Evolutionary conservation across 1,140 invertebrate species (phyloP).

Genomic region (Melipona quadrifasciata): DNA sequence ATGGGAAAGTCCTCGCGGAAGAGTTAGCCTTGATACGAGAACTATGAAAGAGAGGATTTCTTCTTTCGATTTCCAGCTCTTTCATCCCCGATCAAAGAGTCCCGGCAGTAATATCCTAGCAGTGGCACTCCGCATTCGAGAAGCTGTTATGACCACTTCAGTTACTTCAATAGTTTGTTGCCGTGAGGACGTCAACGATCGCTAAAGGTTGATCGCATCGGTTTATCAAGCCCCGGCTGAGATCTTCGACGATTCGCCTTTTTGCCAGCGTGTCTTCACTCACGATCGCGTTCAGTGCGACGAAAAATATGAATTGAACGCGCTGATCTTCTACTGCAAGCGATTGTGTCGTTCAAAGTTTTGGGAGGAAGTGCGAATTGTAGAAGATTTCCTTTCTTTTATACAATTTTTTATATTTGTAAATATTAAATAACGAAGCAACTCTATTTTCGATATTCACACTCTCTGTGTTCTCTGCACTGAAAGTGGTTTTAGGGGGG

Average conservation of each 20-base stretch:
- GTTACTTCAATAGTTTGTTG: not conserved
- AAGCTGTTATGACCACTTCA: not conserved
- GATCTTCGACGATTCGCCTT: conserved; percentile 5
- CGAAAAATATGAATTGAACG: not conserved
- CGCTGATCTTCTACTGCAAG: too few species aligned
- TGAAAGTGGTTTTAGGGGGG: too few species aligned
- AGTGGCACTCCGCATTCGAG: not conserved
- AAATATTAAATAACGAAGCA: too few species aligned
- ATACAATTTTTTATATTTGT: too few species aligned
- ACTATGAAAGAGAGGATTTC: not conserved
- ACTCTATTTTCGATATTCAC: too few species aligned
- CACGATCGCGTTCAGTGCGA: not conserved
- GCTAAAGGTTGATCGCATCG: not conserved
- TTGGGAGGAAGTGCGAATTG: not conserved
- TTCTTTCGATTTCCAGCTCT: not conserved
- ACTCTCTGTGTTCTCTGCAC: too few species aligned
- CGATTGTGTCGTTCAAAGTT: not conserved
- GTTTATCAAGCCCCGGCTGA: conserved; percentile 19
- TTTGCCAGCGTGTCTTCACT: not conserved
- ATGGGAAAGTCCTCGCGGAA: not conserved
- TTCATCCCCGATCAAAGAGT: conserved; percentile 1
- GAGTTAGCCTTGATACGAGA: not conserved
- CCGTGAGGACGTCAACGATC: not conserved
- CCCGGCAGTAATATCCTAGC: not conserved
- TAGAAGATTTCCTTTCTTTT: not conserved